Evolutionary conservation across 2,113 vertebrate species (phyloP), one percentile per base, ranked within the genome.

Genomic region (Saiga tatarica): DNA sequence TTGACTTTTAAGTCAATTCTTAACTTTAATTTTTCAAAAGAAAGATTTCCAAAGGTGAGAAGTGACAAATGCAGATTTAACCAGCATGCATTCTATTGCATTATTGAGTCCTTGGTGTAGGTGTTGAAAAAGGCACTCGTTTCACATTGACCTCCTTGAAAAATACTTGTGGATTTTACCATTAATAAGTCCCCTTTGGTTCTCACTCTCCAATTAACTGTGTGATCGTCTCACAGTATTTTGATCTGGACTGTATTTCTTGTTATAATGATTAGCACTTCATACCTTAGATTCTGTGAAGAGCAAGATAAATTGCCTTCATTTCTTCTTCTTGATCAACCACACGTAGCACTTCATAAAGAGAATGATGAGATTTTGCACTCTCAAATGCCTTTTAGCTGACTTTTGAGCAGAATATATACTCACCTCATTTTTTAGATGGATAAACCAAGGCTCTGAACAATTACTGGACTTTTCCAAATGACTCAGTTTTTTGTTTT

Each of bases 171-270:
- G 83, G 88, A 42, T 97, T 97, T 95, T 83, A 30, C 82, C 7
- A 53, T 62, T 94, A 97, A 47, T 96, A 82, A 89, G 67, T 74
- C 36, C 21, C 88, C 50, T 95, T 95, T 85, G 91, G 90, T 91
- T 93, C 93, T 97, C 84, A 92, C 50, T 42, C 59, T 96, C 97
- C 89, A 97, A 98, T 97, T 97, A 98, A 87, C 82, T 91, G 39
- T 74, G 93, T 94, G 96, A 96, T 96, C 57, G 85, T 78, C 94
- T 92, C 91, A 87, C 16, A 50, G 91, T 92, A 86, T 97, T 98
- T 97, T 97, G 94, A 95, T 98, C 94, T 79, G 64, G 94, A 89
- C 86, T 91, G 52, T 91, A 81, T 97, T 97, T 97, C 89, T 94
- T 94, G 79, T 89, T 97, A 95, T 97, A 96, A 95, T 95, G 89